phyloP scores from a whole-genome alignment of 92 coral and sea anemone species.

The Zoanthus gigantus region DNA sequence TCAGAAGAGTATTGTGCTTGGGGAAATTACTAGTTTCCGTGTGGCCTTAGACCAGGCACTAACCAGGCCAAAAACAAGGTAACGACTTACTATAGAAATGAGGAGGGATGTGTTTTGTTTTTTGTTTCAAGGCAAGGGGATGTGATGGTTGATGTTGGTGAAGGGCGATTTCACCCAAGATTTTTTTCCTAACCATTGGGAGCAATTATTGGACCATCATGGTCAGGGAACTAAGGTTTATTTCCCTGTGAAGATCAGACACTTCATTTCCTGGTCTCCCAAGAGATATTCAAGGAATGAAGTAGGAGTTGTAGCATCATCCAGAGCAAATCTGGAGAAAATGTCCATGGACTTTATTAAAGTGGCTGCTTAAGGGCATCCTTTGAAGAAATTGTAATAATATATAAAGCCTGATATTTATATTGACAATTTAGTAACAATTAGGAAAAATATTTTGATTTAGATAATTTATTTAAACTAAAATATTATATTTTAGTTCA shows the following conservation, averaged over 20 bases:
- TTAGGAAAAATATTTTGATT: background rate
- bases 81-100: background rate
- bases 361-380: constrained; percentile 37
- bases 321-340: constrained; percentile 3
- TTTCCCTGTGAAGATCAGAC: background rate
- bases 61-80: background rate
- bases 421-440: constrained; percentile 11
- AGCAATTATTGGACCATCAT: constrained; percentile 2
- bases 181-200: constrained; percentile 11
- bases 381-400: background rate
- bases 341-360: background rate
- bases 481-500: background rate
- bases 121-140: constrained; percentile 9
- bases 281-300: background rate
- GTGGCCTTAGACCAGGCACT: background rate
- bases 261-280: constrained; percentile 28
- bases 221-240: constrained; percentile 8
- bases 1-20: background rate
- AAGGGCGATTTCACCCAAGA: background rate
- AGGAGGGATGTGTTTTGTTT: background rate
- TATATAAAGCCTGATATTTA: background rate
- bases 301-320: background rate
- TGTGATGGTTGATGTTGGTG: background rate
- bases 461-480: no score
- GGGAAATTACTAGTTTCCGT: background rate